Base-by-base conservation (phyloP, 1,140 invertebrate genomes). In the Spodoptera litura region DNA sequence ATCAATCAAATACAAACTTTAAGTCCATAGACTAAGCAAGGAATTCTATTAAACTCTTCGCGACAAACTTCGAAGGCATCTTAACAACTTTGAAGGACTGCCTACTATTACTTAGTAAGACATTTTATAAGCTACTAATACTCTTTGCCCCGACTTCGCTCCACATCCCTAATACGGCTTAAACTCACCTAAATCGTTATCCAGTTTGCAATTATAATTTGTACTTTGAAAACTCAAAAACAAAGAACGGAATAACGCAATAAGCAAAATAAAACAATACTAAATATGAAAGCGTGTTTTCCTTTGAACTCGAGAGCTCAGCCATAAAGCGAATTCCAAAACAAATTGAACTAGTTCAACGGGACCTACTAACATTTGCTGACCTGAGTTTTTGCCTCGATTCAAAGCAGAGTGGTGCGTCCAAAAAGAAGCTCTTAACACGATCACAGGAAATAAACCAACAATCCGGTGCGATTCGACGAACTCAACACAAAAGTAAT, bases 11-110 rank as follows among this genome's bases (percentile, higher is more conserved):
- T 83, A 76, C 82, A 82, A 88, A 59, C 83, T 88, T 76, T 62
- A 81, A 44, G 78, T 81, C 78, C 85, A 81, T 71, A 78, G 80
- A 87, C 83, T 88, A 81, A 78, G 77, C 81, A 79, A 87, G 86
- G 86, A 91, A 88, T 92, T 89, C 88, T 89, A 89, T 91, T 90
- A 90, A 87, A 89, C 81, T 85, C 77, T 80, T 83, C 85, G 85
- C 80, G 55, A 61, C 81, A 85, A 89, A 90, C 80, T 88, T 91
- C 83, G 61, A 71, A 86, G 78, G 84, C 82, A 86, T 90, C 87
- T 89, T 88, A 86, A 90, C 85, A 91, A 91, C 79, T 91, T 87
- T 83, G 79, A 85, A 87, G 85, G 84, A 87, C 85, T 86, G 83
- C 84, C 87, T 85, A 88, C 38, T 44, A 44, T 44, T 44, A 44